A percentile compares a stretch with the other conserved stretches of the same genome.
Evolutionary conservation across 1,140 invertebrate species (phyloP).

Genomic region (Euura saliciscinereae): DNA sequence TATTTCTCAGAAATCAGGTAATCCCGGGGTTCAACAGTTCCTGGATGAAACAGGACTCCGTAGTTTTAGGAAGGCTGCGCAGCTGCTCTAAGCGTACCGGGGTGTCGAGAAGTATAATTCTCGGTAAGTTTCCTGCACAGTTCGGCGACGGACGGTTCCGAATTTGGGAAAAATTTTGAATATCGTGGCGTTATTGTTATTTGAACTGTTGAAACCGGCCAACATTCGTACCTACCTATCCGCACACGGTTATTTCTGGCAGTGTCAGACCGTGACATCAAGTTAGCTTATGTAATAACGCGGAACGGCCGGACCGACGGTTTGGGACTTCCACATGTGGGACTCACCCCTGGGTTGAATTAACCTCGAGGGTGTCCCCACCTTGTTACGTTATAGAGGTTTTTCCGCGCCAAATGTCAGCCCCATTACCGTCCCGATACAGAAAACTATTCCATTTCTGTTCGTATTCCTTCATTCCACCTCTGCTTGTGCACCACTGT

Average conservation of each 20-base stretch:
- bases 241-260: neutral
- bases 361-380: neutral
- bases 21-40: no score
- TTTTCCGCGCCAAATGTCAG: neutral
- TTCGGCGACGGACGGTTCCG: neutral
- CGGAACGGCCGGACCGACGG: neutral
- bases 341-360: neutral
- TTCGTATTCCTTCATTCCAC: no score
- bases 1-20: no score
- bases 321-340: slow-evolving; percentile 1
- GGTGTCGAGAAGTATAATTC: neutral
- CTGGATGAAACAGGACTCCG: no score
- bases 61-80: no score
- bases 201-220: neutral
- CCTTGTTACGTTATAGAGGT: neutral
- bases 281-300: slow-evolving; percentile 7
- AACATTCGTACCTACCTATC: neutral
- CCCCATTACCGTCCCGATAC: neutral
- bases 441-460: neutral
- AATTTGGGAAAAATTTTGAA: no score
- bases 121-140: neutral
- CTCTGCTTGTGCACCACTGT: neutral
- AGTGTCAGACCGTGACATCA: slow-evolving; percentile 4
- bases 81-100: neutral
- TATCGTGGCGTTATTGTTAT: neutral